These are phyloP conservation scores for Clarias fuscus DNA, from an alignment of 2,797 vertebrate species.

Conservation along the genomic window DNA sequence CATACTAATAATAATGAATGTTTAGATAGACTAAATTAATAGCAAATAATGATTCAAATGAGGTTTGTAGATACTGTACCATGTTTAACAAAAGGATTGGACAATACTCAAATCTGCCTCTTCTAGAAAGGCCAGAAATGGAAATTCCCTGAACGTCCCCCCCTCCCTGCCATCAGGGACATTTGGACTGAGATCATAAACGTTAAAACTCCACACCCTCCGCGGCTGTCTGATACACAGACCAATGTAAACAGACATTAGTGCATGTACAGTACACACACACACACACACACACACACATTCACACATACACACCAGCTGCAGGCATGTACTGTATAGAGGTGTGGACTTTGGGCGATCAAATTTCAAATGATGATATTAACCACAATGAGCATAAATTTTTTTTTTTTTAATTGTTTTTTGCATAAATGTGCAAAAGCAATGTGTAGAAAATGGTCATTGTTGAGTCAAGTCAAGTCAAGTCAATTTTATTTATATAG, in stretches of 20 bases:
- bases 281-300: not conserved
- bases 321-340: not conserved
- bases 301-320: slow-evolving; percentile 11
- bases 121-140: slow-evolving; percentile 20
- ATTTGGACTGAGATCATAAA: slow-evolving; percentile 39
- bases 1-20: not conserved
- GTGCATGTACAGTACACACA: not conserved
- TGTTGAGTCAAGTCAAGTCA: too few relatives aligned
- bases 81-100: not conserved
- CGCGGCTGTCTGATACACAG: slow-evolving; percentile 29
- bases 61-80: not conserved
- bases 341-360: not conserved
- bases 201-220: slow-evolving; percentile 27
- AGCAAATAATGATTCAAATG: not conserved
- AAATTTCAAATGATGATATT: not conserved
- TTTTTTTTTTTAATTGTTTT: not conserved
- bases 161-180: slow-evolving; percentile 38
- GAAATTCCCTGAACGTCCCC: slow-evolving; percentile 36
- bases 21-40: not conserved
- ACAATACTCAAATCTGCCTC: not conserved
- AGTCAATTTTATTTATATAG: too few relatives aligned
- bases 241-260: slow-evolving; percentile 29
- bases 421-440: not conserved
- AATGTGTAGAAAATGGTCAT: not conserved
- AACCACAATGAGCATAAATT: slow-evolving; percentile 1